A percentile compares a stretch with the other conserved stretches of the same genome.
Conservation (phyloP, 1,140 invertebrate genomes). For the Nymphalis io region DNA sequence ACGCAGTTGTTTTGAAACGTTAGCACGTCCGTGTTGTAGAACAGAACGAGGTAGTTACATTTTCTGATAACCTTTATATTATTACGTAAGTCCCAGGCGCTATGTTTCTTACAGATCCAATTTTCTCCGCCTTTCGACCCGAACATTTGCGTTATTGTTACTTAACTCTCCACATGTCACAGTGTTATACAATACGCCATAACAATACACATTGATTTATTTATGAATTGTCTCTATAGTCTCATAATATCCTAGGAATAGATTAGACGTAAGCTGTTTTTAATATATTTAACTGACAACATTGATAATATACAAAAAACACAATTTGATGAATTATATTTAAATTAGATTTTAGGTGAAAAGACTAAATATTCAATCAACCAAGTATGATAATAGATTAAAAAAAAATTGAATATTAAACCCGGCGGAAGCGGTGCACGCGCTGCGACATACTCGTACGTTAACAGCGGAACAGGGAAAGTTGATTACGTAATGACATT, state of each 20-base stretch:
- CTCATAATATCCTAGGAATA: too few relatives aligned
- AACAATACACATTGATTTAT: too few relatives aligned
- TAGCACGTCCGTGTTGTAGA: constrained; percentile 10
- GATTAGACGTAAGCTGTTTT: too few relatives aligned
- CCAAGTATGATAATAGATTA: too few relatives aligned
- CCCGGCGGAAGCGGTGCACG: too few relatives aligned
- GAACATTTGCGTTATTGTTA: not conserved
- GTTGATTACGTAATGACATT: constrained; percentile 20
- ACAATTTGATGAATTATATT: too few relatives aligned
- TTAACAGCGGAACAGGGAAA: constrained; percentile 3
- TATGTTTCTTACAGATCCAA: constrained; percentile 9
- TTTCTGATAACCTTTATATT: constrained; percentile 4
- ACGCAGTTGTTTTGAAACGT: constrained; percentile 5
- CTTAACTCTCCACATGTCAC: not conserved
- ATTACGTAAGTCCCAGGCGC: constrained; percentile 8
- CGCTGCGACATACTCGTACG: not conserved
- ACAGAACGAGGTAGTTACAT: not conserved
- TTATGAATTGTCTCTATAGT: too few relatives aligned
- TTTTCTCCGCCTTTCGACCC: constrained; percentile 18
- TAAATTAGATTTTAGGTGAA: too few relatives aligned
- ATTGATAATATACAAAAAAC: too few relatives aligned
- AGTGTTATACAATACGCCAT: not conserved
- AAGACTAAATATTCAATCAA: too few relatives aligned
- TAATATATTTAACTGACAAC: too few relatives aligned
- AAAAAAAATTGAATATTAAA: not conserved